Evolutionary conservation across 2,113 vertebrate species (phyloP).

Genomic region (Anser cygnoides): DNA sequence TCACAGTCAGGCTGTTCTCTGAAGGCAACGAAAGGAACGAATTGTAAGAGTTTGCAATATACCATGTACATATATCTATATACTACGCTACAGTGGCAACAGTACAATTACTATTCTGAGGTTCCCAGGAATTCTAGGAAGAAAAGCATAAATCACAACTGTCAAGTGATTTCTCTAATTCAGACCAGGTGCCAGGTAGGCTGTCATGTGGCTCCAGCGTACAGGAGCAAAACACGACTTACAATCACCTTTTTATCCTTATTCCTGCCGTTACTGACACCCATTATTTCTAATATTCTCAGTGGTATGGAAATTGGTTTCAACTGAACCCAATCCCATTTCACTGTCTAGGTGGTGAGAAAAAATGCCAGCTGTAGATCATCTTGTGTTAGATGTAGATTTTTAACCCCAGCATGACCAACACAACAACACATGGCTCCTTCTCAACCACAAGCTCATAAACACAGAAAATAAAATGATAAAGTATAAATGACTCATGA

Average conservation of each 20-base stretch:
- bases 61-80: not conserved
- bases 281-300: slow-evolving; percentile 13
- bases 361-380: slow-evolving; percentile 27
- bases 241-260: slow-evolving; percentile 19
- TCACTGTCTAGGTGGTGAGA: not conserved
- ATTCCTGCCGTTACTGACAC: not conserved
- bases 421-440: not conserved
- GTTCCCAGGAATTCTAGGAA: not conserved
- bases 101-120: not conserved
- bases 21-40: accelerated
- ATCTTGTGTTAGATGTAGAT: not conserved
- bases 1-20: not conserved
- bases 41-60: accelerated
- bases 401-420: slow-evolving; percentile 17
- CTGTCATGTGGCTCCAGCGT: not conserved
- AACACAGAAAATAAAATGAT: not conserved
- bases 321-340: slow-evolving; percentile 8
- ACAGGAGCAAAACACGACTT: not conserved
- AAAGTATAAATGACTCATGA: not conserved
- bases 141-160: slow-evolving; percentile 6
- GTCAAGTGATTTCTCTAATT: not conserved
- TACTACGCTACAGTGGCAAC: not conserved
- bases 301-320: slow-evolving; percentile 23
- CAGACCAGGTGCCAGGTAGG: slow-evolving; percentile 21
- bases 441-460: not conserved